phyloP scores from a whole-genome alignment of 2,888 invertebrate genomes.

The Luperina testacea region DNA sequence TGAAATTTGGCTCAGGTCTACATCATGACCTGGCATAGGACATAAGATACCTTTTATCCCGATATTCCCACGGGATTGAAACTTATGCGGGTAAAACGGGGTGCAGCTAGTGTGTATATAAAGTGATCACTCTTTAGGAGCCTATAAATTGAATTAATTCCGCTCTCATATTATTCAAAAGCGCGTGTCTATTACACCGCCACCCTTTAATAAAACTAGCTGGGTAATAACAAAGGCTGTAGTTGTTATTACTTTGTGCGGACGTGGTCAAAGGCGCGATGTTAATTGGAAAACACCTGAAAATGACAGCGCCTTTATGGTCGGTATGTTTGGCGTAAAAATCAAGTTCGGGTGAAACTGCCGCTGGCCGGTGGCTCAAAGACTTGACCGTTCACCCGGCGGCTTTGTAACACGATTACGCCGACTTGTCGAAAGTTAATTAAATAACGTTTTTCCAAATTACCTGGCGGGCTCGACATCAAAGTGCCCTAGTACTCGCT shows the following conservation, averaged over 20 bases:
- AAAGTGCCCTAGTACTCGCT: constrained; percentile 83
- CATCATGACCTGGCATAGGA: not conserved
- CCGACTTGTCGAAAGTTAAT: constrained; percentile 90
- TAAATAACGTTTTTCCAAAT: constrained; percentile 90
- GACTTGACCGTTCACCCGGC: constrained; percentile 86
- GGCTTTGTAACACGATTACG: constrained; percentile 90
- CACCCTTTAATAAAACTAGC: constrained; percentile 82
- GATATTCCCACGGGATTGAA: not conserved
- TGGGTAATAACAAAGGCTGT: constrained; percentile 82
- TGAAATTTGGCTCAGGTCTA: not conserved
- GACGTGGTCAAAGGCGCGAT: constrained; percentile 87
- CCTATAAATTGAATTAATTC: constrained; percentile 52
- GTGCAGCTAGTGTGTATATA: not conserved
- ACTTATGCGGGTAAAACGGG: not conserved
- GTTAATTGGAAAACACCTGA: constrained; percentile 90
- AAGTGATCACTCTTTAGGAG: constrained; percentile 17
- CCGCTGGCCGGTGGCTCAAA: constrained; percentile 79
- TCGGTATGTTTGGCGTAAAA: constrained; percentile 87
- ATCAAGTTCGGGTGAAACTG: constrained; percentile 82
- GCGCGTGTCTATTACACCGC: constrained; percentile 78
- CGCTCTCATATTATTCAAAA: constrained; percentile 63
- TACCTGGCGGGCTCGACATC: constrained; percentile 87
- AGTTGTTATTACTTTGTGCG: constrained; percentile 82
- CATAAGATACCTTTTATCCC: not conserved
- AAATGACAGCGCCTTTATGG: constrained; percentile 89